Base-by-base conservation (phyloP, 2,113 vertebrate species). In the Thinocorus orbignyianus region DNA sequence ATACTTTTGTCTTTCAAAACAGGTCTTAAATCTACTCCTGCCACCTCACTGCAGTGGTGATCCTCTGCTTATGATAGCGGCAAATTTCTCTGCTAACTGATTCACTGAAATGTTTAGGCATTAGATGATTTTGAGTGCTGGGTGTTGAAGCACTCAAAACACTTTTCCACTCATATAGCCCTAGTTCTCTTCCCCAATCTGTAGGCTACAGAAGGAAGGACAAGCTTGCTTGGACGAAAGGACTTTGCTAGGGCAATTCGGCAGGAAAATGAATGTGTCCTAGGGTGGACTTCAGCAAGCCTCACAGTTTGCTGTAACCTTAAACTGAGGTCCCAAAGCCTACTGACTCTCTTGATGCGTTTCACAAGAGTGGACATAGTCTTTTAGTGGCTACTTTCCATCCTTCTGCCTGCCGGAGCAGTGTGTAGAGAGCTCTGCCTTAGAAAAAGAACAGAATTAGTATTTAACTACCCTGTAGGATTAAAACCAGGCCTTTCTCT, bases 291-390 rank as follows among this genome's bases (percentile, higher is more conserved):
- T 61, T 88, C 7, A 11, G 69, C 26, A 80, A 61, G 60, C 28
- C 11, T 51, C 22, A 25, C 24, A 22, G 42, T 39, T 52, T 62
- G 41, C 37, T 54, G 3, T 25, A 39, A 6, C 70, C 37, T 82
- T 82, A 35, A 78, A 58, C 20, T 14, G 71, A 39, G 25, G 4
- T 51, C 13, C 44, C 44, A 25, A 54, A 64, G 42, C 24, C 26
- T 26, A 10, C 2, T 1, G 6, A 1, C 14, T 64, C 31, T 22
- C 11, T 26, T 4, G 11, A 30, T n/a, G 51, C 10, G 6, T 65
- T 19, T 9, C 5, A 11, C 17, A 25, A 30, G 15, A 58, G 23
- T 5, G 30, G 55, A 31, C 13, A 6, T 11, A 9, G 41, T 64
- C 28, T 52, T 33, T n/a, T 3, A 25, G 78, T 54, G 31, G 20